phyloP scores from a whole-genome alignment of 1,140 invertebrate genomes.

The Plodia interpunctella region DNA sequence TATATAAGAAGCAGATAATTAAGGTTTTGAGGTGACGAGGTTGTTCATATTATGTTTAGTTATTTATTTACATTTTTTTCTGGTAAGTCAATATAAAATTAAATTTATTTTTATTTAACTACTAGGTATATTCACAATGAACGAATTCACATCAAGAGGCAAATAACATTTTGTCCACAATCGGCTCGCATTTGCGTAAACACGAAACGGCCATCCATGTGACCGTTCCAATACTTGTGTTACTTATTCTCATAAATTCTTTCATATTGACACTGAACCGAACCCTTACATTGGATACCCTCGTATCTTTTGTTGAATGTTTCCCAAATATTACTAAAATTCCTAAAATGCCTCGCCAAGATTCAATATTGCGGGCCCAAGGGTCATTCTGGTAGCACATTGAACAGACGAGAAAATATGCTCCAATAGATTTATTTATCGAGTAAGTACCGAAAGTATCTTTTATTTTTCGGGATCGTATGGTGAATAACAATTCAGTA shows the following conservation, averaged over 20 bases:
- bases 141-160: too few relatives aligned
- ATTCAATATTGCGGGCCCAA: slow-evolving; percentile 33
- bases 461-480: too few relatives aligned
- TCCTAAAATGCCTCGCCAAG: slow-evolving; percentile 30
- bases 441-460: too few relatives aligned
- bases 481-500: too few relatives aligned
- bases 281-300: slow-evolving; percentile 23
- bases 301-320: slow-evolving; percentile 40
- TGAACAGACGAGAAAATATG: slow-evolving; percentile 28
- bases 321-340: slow-evolving; percentile 36
- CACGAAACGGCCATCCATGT: not conserved
- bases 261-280: slow-evolving; percentile 29
- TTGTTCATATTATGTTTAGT: too few relatives aligned
- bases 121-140: too few relatives aligned
- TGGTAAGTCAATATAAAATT: too few relatives aligned
- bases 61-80: too few relatives aligned
- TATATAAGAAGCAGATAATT: too few relatives aligned
- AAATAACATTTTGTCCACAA: not conserved
- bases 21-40: too few relatives aligned
- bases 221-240: not conserved
- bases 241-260: slow-evolving; percentile 12
- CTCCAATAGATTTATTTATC: too few relatives aligned
- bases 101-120: too few relatives aligned
- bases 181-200: not conserved
- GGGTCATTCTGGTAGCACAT: slow-evolving; percentile 28